Conservation (phyloP, 2,888 invertebrate species). For the Eristalinus aeneus region DNA sequence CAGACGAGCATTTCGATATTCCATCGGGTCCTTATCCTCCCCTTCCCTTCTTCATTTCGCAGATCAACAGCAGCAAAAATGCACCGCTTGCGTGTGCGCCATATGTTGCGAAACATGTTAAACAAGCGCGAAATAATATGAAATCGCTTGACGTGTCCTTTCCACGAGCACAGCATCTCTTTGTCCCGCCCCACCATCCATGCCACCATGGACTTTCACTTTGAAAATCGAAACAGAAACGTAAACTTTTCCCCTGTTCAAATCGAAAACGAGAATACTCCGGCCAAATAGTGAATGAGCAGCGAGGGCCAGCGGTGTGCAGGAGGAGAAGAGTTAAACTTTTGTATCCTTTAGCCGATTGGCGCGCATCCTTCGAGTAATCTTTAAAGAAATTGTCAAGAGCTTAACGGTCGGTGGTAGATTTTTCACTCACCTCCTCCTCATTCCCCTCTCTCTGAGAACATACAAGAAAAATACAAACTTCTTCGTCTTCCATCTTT, state of each 20-base stretch:
- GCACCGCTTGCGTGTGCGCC: conserved; percentile 28
- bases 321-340: conserved; percentile 43
- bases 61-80: neutral
- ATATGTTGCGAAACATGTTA: conserved; percentile 63
- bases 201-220: conserved; percentile 42
- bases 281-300: conserved; percentile 8
- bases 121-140: conserved; percentile 71
- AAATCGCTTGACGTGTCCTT: conserved; percentile 48
- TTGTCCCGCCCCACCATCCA: neutral
- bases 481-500: conserved; percentile 31
- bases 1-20: neutral
- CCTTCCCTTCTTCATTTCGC: neutral
- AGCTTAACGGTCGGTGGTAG: conserved; percentile 62
- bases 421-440: neutral
- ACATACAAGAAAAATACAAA: conserved; percentile 62
- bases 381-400: conserved; percentile 71
- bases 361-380: conserved; percentile 69
- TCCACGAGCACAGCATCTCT: neutral
- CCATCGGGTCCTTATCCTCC: conserved; percentile 23
- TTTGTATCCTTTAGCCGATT: conserved; percentile 68
- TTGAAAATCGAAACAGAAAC: conserved; percentile 66
- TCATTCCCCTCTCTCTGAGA: conserved; percentile 35
- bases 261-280: conserved; percentile 25
- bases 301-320: neutral
- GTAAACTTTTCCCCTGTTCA: conserved; percentile 45